Conservation (phyloP, 2,888 invertebrate genomes). For the Meteorus colon region DNA sequence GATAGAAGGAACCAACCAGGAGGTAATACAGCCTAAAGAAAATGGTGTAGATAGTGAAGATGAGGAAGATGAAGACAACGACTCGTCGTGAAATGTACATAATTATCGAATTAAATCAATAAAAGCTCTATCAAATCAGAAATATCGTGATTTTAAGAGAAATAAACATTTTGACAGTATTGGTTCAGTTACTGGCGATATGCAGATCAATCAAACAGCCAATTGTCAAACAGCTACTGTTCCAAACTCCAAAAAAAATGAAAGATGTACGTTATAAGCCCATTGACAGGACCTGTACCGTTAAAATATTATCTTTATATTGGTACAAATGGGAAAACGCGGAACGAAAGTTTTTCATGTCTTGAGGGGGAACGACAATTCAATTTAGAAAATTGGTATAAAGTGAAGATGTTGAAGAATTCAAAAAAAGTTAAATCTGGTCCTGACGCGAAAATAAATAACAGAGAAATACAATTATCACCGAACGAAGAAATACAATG, state of each 20-base stretch:
- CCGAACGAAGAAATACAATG: conserved; percentile 86
- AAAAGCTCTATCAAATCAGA: no score
- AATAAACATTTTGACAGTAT: conserved; percentile 87
- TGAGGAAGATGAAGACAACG: conserved; percentile 44
- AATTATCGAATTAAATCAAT: no score
- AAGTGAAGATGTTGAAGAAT: conserved; percentile 51
- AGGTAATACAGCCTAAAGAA: conserved; percentile 30
- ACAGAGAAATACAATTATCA: conserved; percentile 60
- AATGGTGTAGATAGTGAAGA: conserved; percentile 38
- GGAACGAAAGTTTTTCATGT: conserved; percentile 85
- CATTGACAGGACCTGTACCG: conserved; percentile 94
- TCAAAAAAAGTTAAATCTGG: neutral
- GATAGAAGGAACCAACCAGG: conserved; percentile 42
- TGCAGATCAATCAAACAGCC: conserved; percentile 95
- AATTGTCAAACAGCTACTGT: conserved; percentile 98
- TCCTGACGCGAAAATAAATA: conserved; percentile 36
- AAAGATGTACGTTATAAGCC: conserved; percentile 95
- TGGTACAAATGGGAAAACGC: conserved; percentile 83
- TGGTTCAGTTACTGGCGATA: conserved; percentile 94
- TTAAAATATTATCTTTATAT: conserved; percentile 95
- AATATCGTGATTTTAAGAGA: conserved; percentile 95
- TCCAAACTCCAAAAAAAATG: conserved; percentile 92
- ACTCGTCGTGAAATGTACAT: conserved; percentile 18
- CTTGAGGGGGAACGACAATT: conserved; percentile 87
- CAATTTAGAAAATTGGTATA: conserved; percentile 76